Conservation (phyloP, 2,113 vertebrate genomes). For the Limnothrissa miodon region DNA sequence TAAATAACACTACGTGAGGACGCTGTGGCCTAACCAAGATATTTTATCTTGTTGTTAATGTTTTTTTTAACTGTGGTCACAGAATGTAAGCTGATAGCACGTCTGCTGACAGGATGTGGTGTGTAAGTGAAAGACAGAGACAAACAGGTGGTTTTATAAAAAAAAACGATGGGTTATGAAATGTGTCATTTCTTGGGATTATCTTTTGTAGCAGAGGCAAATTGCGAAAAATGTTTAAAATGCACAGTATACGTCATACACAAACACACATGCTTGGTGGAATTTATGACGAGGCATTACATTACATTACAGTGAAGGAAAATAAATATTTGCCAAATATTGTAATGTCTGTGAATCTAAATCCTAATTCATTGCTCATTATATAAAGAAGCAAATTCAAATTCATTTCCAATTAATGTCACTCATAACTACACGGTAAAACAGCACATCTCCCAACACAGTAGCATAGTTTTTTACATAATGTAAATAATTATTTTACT, state of each 20-base stretch:
- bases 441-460: neutral
- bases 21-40: neutral
- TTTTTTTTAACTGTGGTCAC: neutral
- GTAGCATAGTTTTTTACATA: neutral
- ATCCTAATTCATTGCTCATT: neutral
- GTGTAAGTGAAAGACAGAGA: neutral
- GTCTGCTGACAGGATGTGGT: slow-evolving; percentile 29
- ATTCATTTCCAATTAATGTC: neutral
- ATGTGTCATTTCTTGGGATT: neutral
- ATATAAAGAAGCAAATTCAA: neutral
- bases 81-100: neutral
- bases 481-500: neutral
- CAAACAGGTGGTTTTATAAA: neutral
- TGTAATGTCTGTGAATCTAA: neutral
- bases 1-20: neutral
- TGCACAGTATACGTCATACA: neutral
- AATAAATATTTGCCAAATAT: too few species aligned
- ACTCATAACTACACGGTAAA: neutral
- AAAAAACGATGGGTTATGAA: neutral
- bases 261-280: neutral
- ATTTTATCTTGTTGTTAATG: neutral
- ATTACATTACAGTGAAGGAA: neutral
- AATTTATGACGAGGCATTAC: neutral
- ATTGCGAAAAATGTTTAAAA: neutral
- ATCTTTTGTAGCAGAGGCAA: slow-evolving; percentile 11